A percentile compares a stretch with the other conserved stretches of the same genome.
These are phyloP conservation scores for Slavum lentiscoides DNA, from an alignment of 2,888 invertebrate genomes.

Conservation along the genomic window DNA sequence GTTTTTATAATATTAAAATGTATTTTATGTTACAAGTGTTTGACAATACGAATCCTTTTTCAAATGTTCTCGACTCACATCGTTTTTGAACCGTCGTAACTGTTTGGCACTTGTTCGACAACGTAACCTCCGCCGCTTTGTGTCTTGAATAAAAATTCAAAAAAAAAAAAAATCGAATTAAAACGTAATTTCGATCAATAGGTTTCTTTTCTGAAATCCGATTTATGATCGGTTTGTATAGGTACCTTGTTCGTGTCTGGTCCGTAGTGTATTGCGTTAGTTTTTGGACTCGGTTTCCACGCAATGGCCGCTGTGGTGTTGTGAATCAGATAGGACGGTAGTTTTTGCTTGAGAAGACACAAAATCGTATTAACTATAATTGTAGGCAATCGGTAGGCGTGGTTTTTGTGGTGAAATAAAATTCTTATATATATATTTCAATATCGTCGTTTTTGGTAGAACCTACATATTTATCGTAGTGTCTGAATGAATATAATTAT, in stretches of 20 bases:
- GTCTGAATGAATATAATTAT: no score
- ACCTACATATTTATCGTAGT: no score
- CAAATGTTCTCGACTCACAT: not conserved
- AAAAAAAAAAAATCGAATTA: not conserved
- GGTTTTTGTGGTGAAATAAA: no score
- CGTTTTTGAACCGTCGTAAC: slow-evolving; percentile 41
- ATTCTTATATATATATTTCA: no score
- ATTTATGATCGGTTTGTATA: no score
- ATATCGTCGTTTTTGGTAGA: no score
- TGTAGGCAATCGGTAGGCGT: no score
- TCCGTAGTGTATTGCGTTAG: not conserved
- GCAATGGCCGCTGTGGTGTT: slow-evolving; percentile 35
- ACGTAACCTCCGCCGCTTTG: slow-evolving; percentile 9
- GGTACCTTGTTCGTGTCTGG: slow-evolving; percentile 23
- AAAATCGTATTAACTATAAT: not conserved
- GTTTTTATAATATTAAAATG: slow-evolving; percentile 11
- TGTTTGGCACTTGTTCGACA: slow-evolving; percentile 43
- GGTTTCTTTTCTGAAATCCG: not conserved
- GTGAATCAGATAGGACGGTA: slow-evolving; percentile 24
- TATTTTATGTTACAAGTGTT: not conserved
- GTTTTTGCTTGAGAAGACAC: slow-evolving; percentile 21
- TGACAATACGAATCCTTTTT: not conserved
- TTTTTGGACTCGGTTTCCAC: slow-evolving; percentile 41
- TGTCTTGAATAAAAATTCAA: not conserved
- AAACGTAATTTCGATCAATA: not conserved